phyloP scores from a whole-genome alignment of 2,113 vertebrate species.

The Mugil cephalus region DNA sequence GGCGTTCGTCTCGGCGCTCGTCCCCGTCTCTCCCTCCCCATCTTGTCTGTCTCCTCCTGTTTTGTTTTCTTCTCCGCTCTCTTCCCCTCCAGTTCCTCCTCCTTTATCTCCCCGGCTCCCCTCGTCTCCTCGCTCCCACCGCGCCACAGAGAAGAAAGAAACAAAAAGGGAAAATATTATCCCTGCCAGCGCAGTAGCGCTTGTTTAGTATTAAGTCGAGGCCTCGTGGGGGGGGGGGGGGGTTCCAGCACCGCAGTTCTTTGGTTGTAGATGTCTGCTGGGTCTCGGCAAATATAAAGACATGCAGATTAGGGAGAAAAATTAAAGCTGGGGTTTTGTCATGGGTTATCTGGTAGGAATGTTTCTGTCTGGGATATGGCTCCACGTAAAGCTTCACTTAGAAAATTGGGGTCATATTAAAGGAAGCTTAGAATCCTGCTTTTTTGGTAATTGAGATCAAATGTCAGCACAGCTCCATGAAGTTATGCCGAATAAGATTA shows the following conservation, averaged over 20 bases:
- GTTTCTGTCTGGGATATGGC: slow-evolving; percentile 52
- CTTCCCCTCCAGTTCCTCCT: slow-evolving; percentile 49
- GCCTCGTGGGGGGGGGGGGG: slow-evolving; percentile 60
- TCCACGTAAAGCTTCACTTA: slow-evolving; percentile 38
- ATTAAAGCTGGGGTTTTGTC: slow-evolving; percentile 57
- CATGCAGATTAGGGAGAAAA: slow-evolving; percentile 65
- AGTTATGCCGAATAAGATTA: slow-evolving; percentile 10
- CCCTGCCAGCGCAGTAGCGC: slow-evolving; percentile 67
- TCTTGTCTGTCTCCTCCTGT: slow-evolving; percentile 59
- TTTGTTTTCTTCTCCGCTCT: slow-evolving; percentile 49
- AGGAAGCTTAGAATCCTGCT: slow-evolving; percentile 5
- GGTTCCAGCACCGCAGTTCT: slow-evolving; percentile 39
- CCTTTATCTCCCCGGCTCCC: slow-evolving; percentile 60
- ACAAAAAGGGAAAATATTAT: slow-evolving; percentile 74
- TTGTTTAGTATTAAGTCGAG: slow-evolving; percentile 71
- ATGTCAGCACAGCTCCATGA: slow-evolving; percentile 17
- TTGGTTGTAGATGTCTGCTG: slow-evolving; percentile 62
- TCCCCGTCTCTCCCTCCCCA: slow-evolving; percentile 37
- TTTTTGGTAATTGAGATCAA: slow-evolving; percentile 38
- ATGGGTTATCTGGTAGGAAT: slow-evolving; percentile 54
- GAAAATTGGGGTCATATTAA: slow-evolving; percentile 50
- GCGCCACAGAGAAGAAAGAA: slow-evolving; percentile 59
- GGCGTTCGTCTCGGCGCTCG: slow-evolving; percentile 27
- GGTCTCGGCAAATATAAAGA: slow-evolving; percentile 61
- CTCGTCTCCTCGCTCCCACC: slow-evolving; percentile 59